These are phyloP conservation scores for Labroides dimidiatus DNA, from an alignment of 2,797 vertebrate genomes.

Conservation along the genomic window DNA sequence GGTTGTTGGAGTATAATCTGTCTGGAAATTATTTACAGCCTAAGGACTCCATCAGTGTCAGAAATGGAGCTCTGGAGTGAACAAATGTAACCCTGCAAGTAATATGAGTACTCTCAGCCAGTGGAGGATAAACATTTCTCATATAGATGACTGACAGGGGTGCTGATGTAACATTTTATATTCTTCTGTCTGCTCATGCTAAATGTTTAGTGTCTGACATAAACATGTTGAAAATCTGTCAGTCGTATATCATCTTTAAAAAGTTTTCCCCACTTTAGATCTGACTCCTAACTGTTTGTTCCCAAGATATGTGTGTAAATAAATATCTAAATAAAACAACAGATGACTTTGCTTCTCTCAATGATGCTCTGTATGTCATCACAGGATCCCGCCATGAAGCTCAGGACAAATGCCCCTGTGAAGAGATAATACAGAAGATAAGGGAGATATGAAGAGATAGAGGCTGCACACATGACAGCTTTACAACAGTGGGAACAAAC, in stretches of 20 bases:
- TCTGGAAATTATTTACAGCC: conserved; percentile 39
- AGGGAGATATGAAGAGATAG: conserved; percentile 14
- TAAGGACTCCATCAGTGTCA: conserved; percentile 23
- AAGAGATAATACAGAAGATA: conserved; percentile 25
- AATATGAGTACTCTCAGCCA: not conserved
- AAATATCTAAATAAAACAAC: not conserved
- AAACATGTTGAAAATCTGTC: not conserved
- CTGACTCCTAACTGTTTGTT: not conserved
- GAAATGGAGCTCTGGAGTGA: conserved; percentile 24
- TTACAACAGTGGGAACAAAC: conserved; percentile 41
- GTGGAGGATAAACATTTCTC: conserved; percentile 16
- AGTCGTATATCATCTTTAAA: no score
- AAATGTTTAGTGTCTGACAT: not conserved
- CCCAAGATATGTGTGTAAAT: not conserved
- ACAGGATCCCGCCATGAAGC: conserved; percentile 13
- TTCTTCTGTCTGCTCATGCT: not conserved
- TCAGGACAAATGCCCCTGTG: conserved; percentile 40
- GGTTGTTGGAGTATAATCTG: conserved; percentile 25
- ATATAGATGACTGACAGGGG: conserved; percentile 8
- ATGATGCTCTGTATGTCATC: conserved; percentile 7
- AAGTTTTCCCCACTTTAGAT: not conserved
- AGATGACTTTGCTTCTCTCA: conserved; percentile 29
- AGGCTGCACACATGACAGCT: conserved; percentile 35
- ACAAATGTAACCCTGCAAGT: conserved; percentile 13
- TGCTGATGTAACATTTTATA: not conserved